Conservation (phyloP, 2,113 vertebrate species). For the Cariama cristata region DNA sequence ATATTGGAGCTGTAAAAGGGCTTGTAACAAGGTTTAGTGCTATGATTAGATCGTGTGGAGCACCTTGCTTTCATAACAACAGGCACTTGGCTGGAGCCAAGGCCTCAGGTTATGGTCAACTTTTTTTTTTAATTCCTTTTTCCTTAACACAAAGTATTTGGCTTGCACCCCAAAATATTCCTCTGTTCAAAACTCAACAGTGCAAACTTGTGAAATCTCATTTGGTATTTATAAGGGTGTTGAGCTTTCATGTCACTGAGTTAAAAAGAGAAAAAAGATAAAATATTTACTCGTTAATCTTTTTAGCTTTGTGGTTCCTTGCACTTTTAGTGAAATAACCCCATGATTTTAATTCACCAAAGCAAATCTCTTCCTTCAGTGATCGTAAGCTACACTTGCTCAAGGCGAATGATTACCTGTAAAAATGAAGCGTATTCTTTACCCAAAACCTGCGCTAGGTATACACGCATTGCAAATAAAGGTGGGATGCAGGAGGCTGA, state of each 20-base stretch:
- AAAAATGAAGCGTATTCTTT: conserved; percentile 38
- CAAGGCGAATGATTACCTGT: conserved; percentile 65
- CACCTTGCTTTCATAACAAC: conserved; percentile 82
- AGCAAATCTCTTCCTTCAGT: conserved; percentile 47
- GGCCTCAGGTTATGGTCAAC: conserved; percentile 74
- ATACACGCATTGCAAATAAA: background rate
- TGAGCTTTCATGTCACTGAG: conserved; percentile 43
- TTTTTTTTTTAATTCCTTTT: background rate
- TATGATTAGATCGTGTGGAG: conserved; percentile 82
- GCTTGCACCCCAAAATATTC: conserved; percentile 40
- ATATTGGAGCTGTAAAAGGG: conserved; percentile 83
- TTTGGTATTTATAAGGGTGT: conserved; percentile 35
- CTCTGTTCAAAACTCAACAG: conserved; percentile 34
- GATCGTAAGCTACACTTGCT: conserved; percentile 58
- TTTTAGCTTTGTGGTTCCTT: conserved; percentile 7
- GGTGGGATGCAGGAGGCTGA: background rate
- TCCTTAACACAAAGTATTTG: conserved; percentile 29
- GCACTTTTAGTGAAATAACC: conserved; percentile 56
- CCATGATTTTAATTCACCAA: conserved; percentile 66
- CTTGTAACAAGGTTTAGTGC: conserved; percentile 85
- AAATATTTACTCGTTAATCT: conserved; percentile 45
- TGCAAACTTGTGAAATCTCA: conserved; percentile 39
- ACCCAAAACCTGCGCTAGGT: background rate
- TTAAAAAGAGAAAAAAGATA: conserved; percentile 45
- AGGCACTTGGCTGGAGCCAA: conserved; percentile 73